phyloP scores from a whole-genome alignment of 2,888 invertebrate species.

The Tillus elongatus region DNA sequence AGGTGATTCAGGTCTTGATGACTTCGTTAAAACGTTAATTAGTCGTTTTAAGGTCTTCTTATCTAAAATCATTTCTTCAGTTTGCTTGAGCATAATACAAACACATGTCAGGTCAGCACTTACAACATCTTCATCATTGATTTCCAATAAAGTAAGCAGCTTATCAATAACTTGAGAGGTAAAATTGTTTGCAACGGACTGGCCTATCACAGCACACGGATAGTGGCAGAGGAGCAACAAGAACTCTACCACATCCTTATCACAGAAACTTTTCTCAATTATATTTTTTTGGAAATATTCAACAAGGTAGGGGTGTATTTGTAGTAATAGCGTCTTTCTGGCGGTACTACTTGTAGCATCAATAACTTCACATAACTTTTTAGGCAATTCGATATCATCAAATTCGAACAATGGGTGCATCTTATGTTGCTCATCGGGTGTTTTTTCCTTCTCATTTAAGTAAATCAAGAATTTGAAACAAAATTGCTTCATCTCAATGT shows the following conservation, averaged over 20 bases:
- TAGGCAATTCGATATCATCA: slow-evolving; percentile 25
- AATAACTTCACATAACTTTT: slow-evolving; percentile 21
- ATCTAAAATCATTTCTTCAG: slow-evolving; percentile 21
- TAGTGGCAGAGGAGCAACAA: slow-evolving; percentile 19
- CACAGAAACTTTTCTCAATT: slow-evolving; percentile 25
- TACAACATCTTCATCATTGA: slow-evolving; percentile 31
- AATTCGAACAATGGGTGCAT: slow-evolving; percentile 25
- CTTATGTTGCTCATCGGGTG: too few relatives aligned
- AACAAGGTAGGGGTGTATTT: slow-evolving; percentile 25
- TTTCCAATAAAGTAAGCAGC: slow-evolving; percentile 26
- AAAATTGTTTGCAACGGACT: slow-evolving; percentile 24
- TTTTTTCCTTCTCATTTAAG: slow-evolving; percentile 26
- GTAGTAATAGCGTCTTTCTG: slow-evolving; percentile 24
- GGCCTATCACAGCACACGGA: slow-evolving; percentile 32
- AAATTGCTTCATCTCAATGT: slow-evolving; percentile 24
- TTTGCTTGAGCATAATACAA: slow-evolving; percentile 28
- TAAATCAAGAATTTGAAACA: slow-evolving; percentile 27
- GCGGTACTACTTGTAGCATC: slow-evolving; percentile 21
- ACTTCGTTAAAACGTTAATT: slow-evolving; percentile 25
- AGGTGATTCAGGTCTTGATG: slow-evolving; percentile 29
- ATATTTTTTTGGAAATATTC: too few relatives aligned
- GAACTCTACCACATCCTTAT: slow-evolving; percentile 15
- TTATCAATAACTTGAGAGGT: slow-evolving; percentile 30
- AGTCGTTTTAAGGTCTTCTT: slow-evolving; percentile 20
- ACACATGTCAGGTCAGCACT: slow-evolving; percentile 31